These are phyloP conservation scores for Busseola fusca DNA, from an alignment of 2,888 invertebrate genomes.

Conservation along the genomic window DNA sequence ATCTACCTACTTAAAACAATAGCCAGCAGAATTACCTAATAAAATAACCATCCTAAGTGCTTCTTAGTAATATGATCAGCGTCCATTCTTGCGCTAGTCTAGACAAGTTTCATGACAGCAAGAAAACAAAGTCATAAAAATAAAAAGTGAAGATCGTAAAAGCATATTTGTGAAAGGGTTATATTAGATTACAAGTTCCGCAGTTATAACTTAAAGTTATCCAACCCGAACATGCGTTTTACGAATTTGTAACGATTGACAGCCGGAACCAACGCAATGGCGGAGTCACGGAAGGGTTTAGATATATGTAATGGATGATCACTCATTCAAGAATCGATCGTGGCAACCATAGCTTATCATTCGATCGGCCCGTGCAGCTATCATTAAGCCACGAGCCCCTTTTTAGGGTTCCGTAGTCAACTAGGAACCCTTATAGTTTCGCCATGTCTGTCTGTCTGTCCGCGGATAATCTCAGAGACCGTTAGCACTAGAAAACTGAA, in stretches of 20 bases:
- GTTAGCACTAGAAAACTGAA: no score
- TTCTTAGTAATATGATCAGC: constrained; percentile 33
- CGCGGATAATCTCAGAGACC: no score
- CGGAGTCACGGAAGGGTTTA: no score
- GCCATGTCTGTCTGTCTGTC: no score
- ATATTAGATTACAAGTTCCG: constrained; percentile 24
- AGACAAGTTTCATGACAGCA: constrained; percentile 52
- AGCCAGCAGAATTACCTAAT: constrained; percentile 29
- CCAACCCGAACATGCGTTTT: neutral
- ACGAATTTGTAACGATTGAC: no score
- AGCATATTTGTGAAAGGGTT: constrained; percentile 32
- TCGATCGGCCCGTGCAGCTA: no score
- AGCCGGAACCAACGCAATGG: no score
- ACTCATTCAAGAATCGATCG: neutral
- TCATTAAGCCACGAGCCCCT: neutral
- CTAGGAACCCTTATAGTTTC: no score
- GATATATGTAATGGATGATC: neutral
- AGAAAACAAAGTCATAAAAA: constrained; percentile 55
- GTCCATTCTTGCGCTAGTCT: constrained; percentile 46
- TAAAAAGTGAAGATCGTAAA: constrained; percentile 44
- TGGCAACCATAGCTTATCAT: neutral
- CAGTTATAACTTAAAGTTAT: constrained; percentile 4
- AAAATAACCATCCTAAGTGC: constrained; percentile 37
- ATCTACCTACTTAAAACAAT: constrained; percentile 21
- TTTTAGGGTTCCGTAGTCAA: no score